These are phyloP conservation scores for Lymantria dispar DNA, from an alignment of 2,888 invertebrate genomes.

Conservation along the genomic window DNA sequence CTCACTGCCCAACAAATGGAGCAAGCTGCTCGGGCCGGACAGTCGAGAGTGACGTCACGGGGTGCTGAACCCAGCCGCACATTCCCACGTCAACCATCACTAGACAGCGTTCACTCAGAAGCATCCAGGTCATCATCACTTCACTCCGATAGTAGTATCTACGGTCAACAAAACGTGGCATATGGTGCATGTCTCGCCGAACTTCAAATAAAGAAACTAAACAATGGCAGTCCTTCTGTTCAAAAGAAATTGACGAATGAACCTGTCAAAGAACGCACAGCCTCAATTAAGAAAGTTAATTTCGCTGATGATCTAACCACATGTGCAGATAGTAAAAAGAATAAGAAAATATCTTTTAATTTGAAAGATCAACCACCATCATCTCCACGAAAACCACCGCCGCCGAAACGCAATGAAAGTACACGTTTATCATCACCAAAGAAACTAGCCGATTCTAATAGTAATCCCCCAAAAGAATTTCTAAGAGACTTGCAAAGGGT, in stretches of 20 bases:
- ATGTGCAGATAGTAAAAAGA: constrained; percentile 73
- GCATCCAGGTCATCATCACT: constrained; percentile 70
- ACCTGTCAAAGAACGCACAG: constrained; percentile 68
- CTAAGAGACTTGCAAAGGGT: constrained; percentile 94
- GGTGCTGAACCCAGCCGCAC: constrained; percentile 60
- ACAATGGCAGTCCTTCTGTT: constrained; percentile 59
- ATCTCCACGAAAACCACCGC: constrained; percentile 86
- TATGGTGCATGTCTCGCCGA: constrained; percentile 82
- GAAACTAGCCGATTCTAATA: constrained; percentile 87
- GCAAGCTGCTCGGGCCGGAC: constrained; percentile 58
- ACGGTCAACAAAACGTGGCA: constrained; percentile 59
- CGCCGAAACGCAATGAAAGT: constrained; percentile 89
- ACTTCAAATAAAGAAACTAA: constrained; percentile 77
- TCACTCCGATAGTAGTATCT: constrained; percentile 66
- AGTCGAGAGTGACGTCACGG: constrained; percentile 60
- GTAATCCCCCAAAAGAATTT: constrained; percentile 91
- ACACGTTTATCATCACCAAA: constrained; percentile 89
- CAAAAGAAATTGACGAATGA: constrained; percentile 62
- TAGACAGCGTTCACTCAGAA: constrained; percentile 80
- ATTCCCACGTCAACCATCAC: constrained; percentile 80
- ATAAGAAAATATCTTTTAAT: constrained; percentile 86
- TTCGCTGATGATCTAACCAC: constrained; percentile 83
- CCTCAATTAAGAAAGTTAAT: constrained; percentile 80
- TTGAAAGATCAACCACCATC: constrained; percentile 78
- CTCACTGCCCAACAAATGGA: constrained; percentile 66